Evolutionary conservation across 2,888 invertebrate species (phyloP).

Genomic region (Drosophila dives): DNA sequence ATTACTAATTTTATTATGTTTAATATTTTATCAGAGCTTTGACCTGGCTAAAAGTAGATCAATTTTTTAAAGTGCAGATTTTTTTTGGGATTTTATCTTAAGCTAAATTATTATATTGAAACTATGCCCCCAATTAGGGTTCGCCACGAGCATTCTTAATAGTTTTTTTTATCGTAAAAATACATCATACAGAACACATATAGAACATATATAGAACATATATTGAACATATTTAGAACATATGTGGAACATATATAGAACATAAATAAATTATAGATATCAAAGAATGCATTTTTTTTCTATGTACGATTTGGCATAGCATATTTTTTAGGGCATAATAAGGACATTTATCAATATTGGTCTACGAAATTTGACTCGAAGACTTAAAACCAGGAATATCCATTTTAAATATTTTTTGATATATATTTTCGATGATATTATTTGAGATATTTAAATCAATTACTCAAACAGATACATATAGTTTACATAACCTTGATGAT

Average conservation of each 20-base stretch:
- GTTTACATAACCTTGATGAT: not conserved
- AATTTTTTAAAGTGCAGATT: too few relatives aligned
- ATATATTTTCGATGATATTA: not conserved
- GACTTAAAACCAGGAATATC: not conserved
- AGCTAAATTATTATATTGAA: too few relatives aligned
- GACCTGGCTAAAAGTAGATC: not conserved
- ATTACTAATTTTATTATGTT: not conserved
- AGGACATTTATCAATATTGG: not conserved
- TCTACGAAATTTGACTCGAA: not conserved
- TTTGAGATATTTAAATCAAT: not conserved
- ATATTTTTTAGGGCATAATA: not conserved
- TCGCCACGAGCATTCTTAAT: too few relatives aligned
- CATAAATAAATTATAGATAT: too few relatives aligned
- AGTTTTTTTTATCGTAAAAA: too few relatives aligned
- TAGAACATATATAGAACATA: too few relatives aligned
- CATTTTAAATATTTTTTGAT: not conserved
- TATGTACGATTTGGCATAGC: not conserved
- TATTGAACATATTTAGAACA: too few relatives aligned
- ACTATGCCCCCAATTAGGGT: too few relatives aligned
- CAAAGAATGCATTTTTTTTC: not conserved
- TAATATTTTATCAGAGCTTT: not conserved
- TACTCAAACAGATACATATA: not conserved
- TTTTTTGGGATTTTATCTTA: too few relatives aligned
- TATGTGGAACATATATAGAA: too few relatives aligned
- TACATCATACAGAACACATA: too few relatives aligned